Conservation (phyloP, 2,113 vertebrate species). For the Mesoclemmys tuberculata region DNA sequence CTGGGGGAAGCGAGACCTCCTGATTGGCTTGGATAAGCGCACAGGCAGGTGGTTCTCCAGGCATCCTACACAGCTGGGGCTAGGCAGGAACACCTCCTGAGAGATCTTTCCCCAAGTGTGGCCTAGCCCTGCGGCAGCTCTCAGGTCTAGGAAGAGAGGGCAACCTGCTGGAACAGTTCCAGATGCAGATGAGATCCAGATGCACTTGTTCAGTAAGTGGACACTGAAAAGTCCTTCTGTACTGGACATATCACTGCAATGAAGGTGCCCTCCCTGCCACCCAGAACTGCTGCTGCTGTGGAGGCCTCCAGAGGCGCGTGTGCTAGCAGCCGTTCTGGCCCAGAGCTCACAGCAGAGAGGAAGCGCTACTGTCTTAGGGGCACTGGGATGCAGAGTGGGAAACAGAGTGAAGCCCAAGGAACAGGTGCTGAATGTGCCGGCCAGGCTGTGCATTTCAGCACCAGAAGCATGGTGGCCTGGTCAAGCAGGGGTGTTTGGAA, state of each 20-base stretch:
- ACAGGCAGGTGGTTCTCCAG: neutral
- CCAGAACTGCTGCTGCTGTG: neutral
- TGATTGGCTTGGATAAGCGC: neutral
- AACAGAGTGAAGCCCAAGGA: neutral
- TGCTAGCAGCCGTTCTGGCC: neutral
- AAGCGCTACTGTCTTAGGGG: neutral
- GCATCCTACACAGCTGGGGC: neutral
- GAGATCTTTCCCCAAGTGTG: neutral
- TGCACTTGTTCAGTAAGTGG: too few relatives aligned
- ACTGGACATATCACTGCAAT: neutral
- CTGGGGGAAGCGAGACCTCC: too few relatives aligned
- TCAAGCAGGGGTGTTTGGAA: neutral
- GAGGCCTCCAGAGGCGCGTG: neutral
- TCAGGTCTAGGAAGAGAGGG: neutral
- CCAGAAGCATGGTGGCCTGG: neutral
- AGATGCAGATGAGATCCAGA: neutral
- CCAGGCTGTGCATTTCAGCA: neutral
- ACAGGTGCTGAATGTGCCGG: neutral
- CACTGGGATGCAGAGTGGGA: neutral
- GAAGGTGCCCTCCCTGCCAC: neutral
- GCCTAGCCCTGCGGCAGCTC: neutral
- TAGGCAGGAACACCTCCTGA: neutral
- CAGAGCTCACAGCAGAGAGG: neutral
- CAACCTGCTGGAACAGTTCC: neutral
- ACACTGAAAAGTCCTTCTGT: neutral